Percentiles rank a stretch among this genome's conserved stretches.
phyloP scores from a whole-genome alignment of 1,140 invertebrate species.

The Drosophila sulfurigaster region DNA sequence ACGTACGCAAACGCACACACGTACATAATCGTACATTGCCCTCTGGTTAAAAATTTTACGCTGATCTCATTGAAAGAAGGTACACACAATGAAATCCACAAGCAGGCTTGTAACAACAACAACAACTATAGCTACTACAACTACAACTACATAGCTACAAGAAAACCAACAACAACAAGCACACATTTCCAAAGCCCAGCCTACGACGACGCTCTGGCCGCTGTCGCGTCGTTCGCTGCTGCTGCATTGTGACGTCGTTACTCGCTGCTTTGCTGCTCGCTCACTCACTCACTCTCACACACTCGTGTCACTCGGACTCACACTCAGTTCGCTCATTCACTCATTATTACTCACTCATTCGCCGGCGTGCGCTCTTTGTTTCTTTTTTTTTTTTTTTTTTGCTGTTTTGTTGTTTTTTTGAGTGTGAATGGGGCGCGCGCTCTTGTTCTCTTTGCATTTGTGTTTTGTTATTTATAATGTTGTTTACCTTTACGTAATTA shows the following conservation, averaged over 20 bases:
- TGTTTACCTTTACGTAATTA: constrained; percentile 83
- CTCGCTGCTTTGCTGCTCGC: constrained; percentile 35
- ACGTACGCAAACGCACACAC: constrained; percentile 26
- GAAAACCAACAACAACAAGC: constrained; percentile 40
- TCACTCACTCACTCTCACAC: constrained; percentile 12
- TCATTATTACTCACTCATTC: constrained; percentile 3
- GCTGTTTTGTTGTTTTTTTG: constrained; percentile 62
- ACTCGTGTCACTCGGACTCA: too few species aligned
- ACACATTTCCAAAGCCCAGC: constrained; percentile 50
- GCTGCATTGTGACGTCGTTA: constrained; percentile 49
- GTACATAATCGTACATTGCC: constrained; percentile 75
- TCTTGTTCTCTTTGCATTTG: constrained; percentile 38
- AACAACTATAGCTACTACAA: constrained; percentile 16
- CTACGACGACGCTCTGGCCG: constrained; percentile 15
- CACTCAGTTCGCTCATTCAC: background rate
- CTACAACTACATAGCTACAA: constrained; percentile 25
- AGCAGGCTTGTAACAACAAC: constrained; percentile 50
- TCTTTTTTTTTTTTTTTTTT: constrained; percentile 34
- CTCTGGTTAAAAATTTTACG: constrained; percentile 62
- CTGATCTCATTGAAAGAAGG: constrained; percentile 77
- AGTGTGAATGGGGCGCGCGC: constrained; percentile 18
- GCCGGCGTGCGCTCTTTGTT: constrained; percentile 25
- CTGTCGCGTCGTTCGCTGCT: constrained; percentile 33
- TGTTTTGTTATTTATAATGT: constrained; percentile 71
- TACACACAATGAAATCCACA: constrained; percentile 49